Percentiles rank a stretch among this genome's conserved stretches.
Evolutionary conservation across 2,113 vertebrate genomes (phyloP).

Genomic region (Meleagris gallopavo): DNA sequence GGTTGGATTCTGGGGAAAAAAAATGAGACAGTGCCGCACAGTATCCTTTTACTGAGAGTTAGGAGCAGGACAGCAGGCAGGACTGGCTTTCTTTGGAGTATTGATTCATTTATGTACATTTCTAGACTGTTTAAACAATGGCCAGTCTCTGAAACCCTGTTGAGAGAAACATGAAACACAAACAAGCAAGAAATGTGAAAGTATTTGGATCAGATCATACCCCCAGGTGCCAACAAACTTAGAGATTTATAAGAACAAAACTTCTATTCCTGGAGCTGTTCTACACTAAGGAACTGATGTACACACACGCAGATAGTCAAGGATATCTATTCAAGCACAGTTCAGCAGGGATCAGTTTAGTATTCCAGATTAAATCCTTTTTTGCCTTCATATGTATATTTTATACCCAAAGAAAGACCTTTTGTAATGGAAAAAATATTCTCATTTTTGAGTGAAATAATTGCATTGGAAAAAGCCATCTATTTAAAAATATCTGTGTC

Average conservation of each 20-base stretch:
- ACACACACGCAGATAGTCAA: background rate
- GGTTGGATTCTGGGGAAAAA: conserved; percentile 76
- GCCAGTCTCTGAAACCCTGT: background rate
- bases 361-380: background rate
- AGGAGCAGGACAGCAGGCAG: background rate
- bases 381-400: background rate
- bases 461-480: background rate
- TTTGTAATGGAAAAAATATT: background rate
- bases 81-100: background rate
- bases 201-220: background rate
- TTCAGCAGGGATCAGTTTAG: background rate
- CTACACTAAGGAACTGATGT: background rate
- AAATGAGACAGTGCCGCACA: background rate
- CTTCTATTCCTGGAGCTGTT: background rate
- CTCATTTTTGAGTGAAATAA: background rate
- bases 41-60: background rate
- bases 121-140: background rate
- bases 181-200: background rate
- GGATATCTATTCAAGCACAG: background rate
- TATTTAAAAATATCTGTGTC: conserved; percentile 8
- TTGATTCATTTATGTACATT: background rate
- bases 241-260: background rate
- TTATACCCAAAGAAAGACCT: background rate
- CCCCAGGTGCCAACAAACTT: background rate
- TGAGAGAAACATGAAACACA: background rate